phyloP scores from a whole-genome alignment of 2,797 vertebrate genomes.

The Phataginus tetradactyla region DNA sequence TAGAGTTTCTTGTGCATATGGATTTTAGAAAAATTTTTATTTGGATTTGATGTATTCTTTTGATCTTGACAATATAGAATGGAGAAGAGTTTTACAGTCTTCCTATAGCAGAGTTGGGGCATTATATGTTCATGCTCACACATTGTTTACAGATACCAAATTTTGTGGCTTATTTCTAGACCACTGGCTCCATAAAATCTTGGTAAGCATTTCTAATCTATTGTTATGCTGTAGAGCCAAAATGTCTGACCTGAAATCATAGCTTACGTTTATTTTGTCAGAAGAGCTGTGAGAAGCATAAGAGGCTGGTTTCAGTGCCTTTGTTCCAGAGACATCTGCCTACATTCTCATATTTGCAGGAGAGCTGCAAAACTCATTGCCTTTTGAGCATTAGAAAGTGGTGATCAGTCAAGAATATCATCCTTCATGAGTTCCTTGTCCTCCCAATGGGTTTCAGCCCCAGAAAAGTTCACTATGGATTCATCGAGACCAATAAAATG shows the following conservation, averaged over 20 bases:
- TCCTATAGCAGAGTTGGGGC: background rate
- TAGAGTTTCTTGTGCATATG: constrained; percentile 68
- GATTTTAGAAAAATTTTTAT: constrained; percentile 56
- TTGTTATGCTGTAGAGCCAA: constrained; percentile 40
- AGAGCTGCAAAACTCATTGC: background rate
- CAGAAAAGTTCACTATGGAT: no score
- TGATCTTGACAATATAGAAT: constrained; percentile 65
- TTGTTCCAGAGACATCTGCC: constrained; percentile 52
- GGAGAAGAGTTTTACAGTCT: background rate
- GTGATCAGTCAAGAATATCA: background rate
- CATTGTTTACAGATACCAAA: background rate
- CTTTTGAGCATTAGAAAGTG: background rate
- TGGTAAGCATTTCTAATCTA: constrained; percentile 34
- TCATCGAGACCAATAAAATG: no score
- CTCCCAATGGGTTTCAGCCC: no score
- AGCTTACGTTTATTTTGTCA: constrained; percentile 42
- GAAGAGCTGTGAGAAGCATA: background rate
- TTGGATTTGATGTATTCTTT: constrained; percentile 64
- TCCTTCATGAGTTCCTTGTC: background rate
- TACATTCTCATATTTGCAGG: background rate
- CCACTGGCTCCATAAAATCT: background rate
- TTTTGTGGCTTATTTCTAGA: constrained; percentile 39
- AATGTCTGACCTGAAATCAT: constrained; percentile 45
- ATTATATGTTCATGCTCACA: background rate
- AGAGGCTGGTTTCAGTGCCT: background rate